Conservation (phyloP, 1,140 invertebrate species). For the Drosophila oshimai region DNA sequence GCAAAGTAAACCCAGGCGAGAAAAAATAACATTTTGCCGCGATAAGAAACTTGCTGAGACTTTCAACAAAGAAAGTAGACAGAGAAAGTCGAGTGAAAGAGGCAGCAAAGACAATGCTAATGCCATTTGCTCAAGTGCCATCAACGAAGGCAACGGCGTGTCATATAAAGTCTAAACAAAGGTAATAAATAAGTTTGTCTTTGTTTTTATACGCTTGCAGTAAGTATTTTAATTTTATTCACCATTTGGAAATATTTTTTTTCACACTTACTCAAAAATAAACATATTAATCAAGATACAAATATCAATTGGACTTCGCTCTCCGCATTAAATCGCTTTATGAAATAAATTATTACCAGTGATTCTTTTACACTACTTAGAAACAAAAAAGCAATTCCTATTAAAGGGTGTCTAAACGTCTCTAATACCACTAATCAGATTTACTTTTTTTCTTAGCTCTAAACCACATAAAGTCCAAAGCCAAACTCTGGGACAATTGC, state of each 20-base stretch:
- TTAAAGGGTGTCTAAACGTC: background rate
- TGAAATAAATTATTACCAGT: too few species aligned
- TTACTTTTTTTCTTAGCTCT: conserved; percentile 1
- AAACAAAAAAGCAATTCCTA: too few species aligned
- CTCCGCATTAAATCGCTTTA: too few species aligned
- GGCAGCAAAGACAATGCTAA: conserved; percentile 58
- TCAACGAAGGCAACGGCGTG: conserved; percentile 45
- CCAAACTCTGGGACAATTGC: conserved; percentile 12
- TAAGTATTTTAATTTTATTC: background rate
- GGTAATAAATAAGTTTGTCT: conserved; percentile 70
- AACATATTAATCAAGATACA: too few species aligned
- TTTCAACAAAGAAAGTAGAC: conserved; percentile 3
- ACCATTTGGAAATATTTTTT: background rate
- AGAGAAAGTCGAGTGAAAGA: background rate
- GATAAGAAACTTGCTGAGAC: conserved; percentile 57
- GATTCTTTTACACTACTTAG: too few species aligned
- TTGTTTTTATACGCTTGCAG: conserved; percentile 9
- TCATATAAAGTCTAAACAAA: conserved; percentile 76
- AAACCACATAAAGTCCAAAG: conserved; percentile 38
- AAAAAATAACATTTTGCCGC: conserved; percentile 45
- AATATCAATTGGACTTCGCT: too few species aligned
- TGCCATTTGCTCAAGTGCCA: conserved; percentile 69
- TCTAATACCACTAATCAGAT: background rate
- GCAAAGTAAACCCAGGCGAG: conserved; percentile 37
- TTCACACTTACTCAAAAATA: too few species aligned